Evolutionary conservation across 2,113 vertebrate genomes (phyloP).

Genomic region (Columba livia): DNA sequence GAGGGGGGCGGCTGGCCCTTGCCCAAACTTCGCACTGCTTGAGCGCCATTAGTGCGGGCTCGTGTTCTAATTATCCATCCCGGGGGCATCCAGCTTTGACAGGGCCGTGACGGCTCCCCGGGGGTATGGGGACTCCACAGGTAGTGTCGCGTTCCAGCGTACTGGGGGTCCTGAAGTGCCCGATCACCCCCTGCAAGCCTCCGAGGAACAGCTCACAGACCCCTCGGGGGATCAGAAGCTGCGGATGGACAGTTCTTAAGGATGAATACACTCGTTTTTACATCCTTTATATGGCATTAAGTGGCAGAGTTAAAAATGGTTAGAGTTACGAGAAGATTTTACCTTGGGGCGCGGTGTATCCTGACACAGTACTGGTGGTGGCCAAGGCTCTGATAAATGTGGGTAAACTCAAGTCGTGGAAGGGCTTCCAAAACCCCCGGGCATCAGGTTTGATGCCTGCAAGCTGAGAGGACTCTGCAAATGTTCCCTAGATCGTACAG

Average conservation of each 20-base stretch:
- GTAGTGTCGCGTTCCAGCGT: rapidly evolving
- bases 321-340: not conserved
- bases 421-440: not conserved
- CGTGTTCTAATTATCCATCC: rapidly evolving
- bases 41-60: not conserved
- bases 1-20: not conserved
- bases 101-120: not conserved
- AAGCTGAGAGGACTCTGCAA: not conserved
- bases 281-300: not conserved
- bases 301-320: not conserved
- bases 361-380: not conserved
- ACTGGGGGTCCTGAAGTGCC: not conserved
- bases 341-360: not conserved
- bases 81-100: too few species aligned
- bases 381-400: not conserved
- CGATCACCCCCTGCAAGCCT: not conserved
- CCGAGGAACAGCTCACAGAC: not conserved
- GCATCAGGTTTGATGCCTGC: not conserved
- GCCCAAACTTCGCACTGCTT: rapidly evolving
- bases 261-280: not conserved
- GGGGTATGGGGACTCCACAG: not conserved
- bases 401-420: not conserved
- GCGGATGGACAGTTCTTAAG: not conserved
- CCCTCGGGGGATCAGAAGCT: rapidly evolving
- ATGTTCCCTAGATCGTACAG: not conserved